These are phyloP conservation scores for Chroicocephalus ridibundus DNA, from an alignment of 2,113 vertebrate species.

Conservation along the genomic window DNA sequence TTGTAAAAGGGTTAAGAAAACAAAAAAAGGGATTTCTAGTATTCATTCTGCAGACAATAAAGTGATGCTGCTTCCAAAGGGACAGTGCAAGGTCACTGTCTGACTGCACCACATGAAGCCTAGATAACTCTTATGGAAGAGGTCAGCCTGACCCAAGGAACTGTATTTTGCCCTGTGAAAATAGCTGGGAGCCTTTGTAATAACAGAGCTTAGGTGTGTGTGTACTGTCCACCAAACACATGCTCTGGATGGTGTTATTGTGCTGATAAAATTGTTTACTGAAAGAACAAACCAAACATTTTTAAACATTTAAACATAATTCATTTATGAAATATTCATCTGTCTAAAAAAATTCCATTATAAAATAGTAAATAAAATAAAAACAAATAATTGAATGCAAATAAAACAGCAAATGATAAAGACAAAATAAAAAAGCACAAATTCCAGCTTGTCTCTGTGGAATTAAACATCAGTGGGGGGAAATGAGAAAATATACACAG, in stretches of 20 bases:
- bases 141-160: background rate
- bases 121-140: background rate
- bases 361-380: constrained; percentile 60
- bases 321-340: constrained; percentile 66
- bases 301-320: constrained; percentile 67
- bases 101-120: background rate
- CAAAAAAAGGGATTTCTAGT: background rate
- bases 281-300: constrained; percentile 59
- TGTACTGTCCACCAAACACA: constrained; percentile 37
- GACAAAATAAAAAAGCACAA: background rate
- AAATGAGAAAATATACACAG: background rate
- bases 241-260: constrained; percentile 43
- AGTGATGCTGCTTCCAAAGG: background rate
- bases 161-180: background rate
- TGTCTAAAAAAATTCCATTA: constrained; percentile 57
- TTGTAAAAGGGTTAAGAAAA: background rate
- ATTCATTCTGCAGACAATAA: background rate
- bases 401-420: constrained; percentile 41
- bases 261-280: constrained; percentile 61
- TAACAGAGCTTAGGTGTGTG: background rate
- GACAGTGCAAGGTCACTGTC: background rate
- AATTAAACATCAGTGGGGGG: background rate
- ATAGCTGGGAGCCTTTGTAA: background rate
- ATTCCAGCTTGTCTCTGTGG: background rate
- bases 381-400: constrained; percentile 61